Evolutionary conservation across 2,888 invertebrate genomes (phyloP).

Genomic region (Noctua pronuba): DNA sequence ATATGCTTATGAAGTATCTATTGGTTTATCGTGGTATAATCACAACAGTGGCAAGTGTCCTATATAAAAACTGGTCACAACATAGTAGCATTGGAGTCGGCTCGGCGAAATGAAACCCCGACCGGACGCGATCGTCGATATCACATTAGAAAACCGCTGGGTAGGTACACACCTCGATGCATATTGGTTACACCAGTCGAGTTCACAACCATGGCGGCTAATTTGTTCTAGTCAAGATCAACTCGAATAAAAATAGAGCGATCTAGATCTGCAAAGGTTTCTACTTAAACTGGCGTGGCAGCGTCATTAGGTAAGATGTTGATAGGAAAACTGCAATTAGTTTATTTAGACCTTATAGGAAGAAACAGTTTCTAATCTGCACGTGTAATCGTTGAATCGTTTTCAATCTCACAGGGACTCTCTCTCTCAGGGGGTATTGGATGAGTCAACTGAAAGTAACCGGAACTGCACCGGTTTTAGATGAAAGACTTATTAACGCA

Average conservation of each 20-base stretch:
- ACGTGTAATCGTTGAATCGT: slow-evolving; percentile 36
- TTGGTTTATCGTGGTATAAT: slow-evolving; percentile 48
- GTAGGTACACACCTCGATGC: slow-evolving; percentile 75
- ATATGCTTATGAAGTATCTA: slow-evolving; percentile 18
- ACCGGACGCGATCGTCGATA: slow-evolving; percentile 79
- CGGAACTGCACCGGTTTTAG: slow-evolving; percentile 15
- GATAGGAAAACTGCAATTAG: slow-evolving; percentile 51
- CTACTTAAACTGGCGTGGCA: slow-evolving; percentile 56
- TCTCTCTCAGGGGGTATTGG: too few species aligned
- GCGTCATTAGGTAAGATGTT: slow-evolving; percentile 48
- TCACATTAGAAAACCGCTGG: slow-evolving; percentile 83
- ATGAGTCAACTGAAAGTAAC: slow-evolving; percentile 40
- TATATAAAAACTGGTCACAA: slow-evolving; percentile 72
- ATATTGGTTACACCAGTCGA: slow-evolving; percentile 78
- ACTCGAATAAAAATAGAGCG: slow-evolving; percentile 76
- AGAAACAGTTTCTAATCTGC: slow-evolving; percentile 38
- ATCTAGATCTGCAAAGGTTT: slow-evolving; percentile 71
- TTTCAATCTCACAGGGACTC: slow-evolving; percentile 29
- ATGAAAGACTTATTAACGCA: slow-evolving; percentile 16
- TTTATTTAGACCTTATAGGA: slow-evolving; percentile 27
- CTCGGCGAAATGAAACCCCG: slow-evolving; percentile 76
- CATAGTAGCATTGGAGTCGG: slow-evolving; percentile 65
- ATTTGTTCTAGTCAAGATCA: slow-evolving; percentile 73
- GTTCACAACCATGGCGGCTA: slow-evolving; percentile 69
- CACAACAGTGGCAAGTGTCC: slow-evolving; percentile 61